phyloP scores from a whole-genome alignment of 2,888 invertebrate species.

The Mythimna albipuncta region DNA sequence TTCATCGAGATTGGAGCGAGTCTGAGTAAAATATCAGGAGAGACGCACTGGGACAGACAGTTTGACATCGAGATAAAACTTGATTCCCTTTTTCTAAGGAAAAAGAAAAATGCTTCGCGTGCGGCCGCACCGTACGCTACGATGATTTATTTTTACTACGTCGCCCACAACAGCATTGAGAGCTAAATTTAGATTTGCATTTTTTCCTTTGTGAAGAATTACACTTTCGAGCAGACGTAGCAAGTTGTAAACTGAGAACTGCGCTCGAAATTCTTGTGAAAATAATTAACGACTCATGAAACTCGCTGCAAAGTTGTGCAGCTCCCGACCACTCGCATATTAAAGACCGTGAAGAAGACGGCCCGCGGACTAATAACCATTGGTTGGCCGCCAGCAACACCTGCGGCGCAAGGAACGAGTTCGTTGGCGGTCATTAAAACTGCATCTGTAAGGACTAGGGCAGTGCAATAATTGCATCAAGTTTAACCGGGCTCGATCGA shows the following conservation, averaged over 20 bases:
- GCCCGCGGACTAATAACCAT: slow-evolving; percentile 22
- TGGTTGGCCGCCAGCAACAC: slow-evolving; percentile 28
- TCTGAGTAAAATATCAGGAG: slow-evolving; percentile 27
- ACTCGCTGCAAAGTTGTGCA: slow-evolving; percentile 45
- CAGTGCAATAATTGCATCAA: slow-evolving; percentile 90
- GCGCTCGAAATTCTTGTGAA: slow-evolving; percentile 24
- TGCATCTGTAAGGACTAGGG: slow-evolving; percentile 84
- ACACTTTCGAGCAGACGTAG: not conserved
- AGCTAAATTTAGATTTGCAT: slow-evolving; percentile 48
- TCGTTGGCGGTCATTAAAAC: slow-evolving; percentile 74
- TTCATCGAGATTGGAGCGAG: slow-evolving; percentile 29
- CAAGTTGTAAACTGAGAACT: slow-evolving; percentile 12
- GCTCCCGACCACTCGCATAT: slow-evolving; percentile 28
- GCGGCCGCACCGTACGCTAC: slow-evolving; percentile 35
- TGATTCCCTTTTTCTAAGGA: slow-evolving; percentile 45
- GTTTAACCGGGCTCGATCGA: slow-evolving; percentile 90
- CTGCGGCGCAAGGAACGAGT: slow-evolving; percentile 35
- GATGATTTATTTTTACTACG: slow-evolving; percentile 54
- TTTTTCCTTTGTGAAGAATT: slow-evolving; percentile 32
- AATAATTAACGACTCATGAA: slow-evolving; percentile 41
- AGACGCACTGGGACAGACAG: slow-evolving; percentile 41
- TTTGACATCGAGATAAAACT: slow-evolving; percentile 52
- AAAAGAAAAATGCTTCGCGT: slow-evolving; percentile 64
- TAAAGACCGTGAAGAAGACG: slow-evolving; percentile 42
- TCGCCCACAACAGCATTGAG: slow-evolving; percentile 30